Base-by-base conservation (phyloP, 2,888 invertebrate species). In the Acrobasis repandana region DNA sequence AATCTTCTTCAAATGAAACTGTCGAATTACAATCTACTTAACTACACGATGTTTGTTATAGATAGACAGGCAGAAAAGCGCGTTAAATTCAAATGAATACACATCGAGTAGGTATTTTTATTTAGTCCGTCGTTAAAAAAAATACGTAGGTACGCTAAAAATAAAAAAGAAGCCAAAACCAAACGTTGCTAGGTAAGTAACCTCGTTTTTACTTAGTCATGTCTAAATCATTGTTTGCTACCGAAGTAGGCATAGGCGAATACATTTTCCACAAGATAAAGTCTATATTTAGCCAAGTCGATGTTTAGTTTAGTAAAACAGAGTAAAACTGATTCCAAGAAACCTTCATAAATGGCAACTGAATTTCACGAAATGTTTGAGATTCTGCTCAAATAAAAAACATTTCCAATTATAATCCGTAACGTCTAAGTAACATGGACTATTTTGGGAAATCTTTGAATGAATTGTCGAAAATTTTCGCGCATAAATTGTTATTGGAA, bases 341-440 rank as follows among this genome's bases (percentile, higher is more conserved):
- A 43, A 43, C n/a, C 43, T 43, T 43, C 43, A 43, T 43, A 43
- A 43, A 43, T 43, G 43, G n/a, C 43, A 43, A n/a, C 43, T 14
- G 43, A 43, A 14, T 43, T 43, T 5, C 3, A n/a, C 43, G 14
- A 43, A 43, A n/a, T 43, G 4, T 43, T 43, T 43, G 14, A n/a
- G n/a, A 43, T 43, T 43, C 4, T 11, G 14, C 43, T 2, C 43
- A 43, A 43, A 43, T 43, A 43, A 14, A n/a, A 43, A 43, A 43
- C n/a, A 43, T 43, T 43, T n/a, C n/a, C 5, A 38, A 43, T 14
- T 43, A 43, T 43, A 11, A 43, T 43, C 43, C 43, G 43, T 43
- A 43, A 14, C 11, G n/a, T 43, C 43, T 14, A 43, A 43, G 14
- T 14, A 43, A 43, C 43, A 43, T n/a, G n/a, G 14, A n/a, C n/a